These are phyloP conservation scores for Gibbula magus DNA, from an alignment of 2,888 invertebrate species.

Conservation along the genomic window DNA sequence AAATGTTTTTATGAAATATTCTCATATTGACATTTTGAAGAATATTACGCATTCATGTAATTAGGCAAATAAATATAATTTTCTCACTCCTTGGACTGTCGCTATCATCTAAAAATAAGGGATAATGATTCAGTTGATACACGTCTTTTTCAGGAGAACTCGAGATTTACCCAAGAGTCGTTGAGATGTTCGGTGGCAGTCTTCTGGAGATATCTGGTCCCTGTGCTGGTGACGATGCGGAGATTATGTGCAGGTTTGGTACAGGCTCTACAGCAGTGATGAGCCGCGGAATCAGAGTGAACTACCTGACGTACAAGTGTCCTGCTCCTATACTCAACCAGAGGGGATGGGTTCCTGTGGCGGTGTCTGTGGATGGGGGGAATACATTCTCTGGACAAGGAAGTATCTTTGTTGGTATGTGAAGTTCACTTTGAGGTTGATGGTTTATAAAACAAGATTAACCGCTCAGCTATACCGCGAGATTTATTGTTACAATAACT, in stretches of 20 bases:
- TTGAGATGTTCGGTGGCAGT: conserved; percentile 97
- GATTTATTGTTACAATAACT: neutral
- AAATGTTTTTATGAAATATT: no score
- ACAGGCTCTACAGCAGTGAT: neutral
- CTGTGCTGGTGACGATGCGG: conserved; percentile 87
- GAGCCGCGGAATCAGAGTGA: conserved; percentile 36
- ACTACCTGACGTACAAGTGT: conserved; percentile 82
- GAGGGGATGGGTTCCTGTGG: conserved; percentile 91
- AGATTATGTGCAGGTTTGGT: conserved; percentile 79
- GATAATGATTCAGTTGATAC: no score
- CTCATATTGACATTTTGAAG: no score
- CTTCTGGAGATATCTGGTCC: conserved; percentile 97
- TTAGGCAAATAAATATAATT: no score
- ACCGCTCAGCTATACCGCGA: neutral
- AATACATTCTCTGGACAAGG: conserved; percentile 91
- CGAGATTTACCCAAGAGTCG: conserved; percentile 74
- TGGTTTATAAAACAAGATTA: no score
- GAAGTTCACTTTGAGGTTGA: no score
- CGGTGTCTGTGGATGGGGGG: conserved; percentile 86
- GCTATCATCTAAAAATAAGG: no score
- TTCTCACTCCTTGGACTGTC: no score
- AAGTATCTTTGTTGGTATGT: conserved; percentile 90
- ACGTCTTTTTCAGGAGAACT: conserved; percentile 39
- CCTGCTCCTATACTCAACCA: conserved; percentile 90
- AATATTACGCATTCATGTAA: no score